Conservation (phyloP, 2,113 vertebrate genomes). For the Sitta europaea region DNA sequence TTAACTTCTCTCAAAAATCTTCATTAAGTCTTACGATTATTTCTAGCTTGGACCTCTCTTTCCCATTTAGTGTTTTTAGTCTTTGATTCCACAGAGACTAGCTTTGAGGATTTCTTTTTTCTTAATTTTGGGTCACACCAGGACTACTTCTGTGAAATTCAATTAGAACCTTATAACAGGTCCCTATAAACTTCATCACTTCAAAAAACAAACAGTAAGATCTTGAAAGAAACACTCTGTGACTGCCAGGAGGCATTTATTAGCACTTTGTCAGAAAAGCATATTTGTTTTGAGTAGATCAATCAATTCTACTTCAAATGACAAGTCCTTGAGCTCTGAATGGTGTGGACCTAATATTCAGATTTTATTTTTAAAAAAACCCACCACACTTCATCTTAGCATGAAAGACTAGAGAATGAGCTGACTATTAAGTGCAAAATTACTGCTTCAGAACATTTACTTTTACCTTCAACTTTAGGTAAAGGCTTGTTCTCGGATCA, state of each 20-base stretch:
- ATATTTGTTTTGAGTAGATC: conserved; percentile 65
- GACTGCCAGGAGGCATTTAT: conserved; percentile 67
- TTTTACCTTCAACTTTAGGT: conserved; percentile 23
- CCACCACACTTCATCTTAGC: neutral
- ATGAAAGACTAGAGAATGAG: conserved; percentile 11
- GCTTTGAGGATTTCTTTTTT: conserved; percentile 9
- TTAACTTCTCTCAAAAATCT: conserved; percentile 66
- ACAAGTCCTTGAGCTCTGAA: conserved; percentile 33
- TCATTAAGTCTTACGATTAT: conserved; percentile 65
- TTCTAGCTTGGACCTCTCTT: conserved; percentile 38
- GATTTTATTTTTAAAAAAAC: neutral
- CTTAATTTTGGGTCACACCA: conserved; percentile 60
- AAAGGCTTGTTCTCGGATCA: neutral
- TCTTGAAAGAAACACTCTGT: conserved; percentile 67
- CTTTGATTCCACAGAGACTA: conserved; percentile 43
- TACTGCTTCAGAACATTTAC: neutral
- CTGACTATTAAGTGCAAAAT: conserved; percentile 1
- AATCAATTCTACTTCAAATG: conserved; percentile 69
- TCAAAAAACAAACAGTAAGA: conserved; percentile 69
- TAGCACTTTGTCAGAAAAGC: conserved; percentile 72
- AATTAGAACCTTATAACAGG: conserved; percentile 76
- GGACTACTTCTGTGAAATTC: conserved; percentile 75
- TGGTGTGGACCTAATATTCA: conserved; percentile 16
- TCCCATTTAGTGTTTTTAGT: conserved; percentile 51
- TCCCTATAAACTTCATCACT: conserved; percentile 69